phyloP scores from a whole-genome alignment of 1,140 invertebrate genomes.

The Drosophila rhopaloa region DNA sequence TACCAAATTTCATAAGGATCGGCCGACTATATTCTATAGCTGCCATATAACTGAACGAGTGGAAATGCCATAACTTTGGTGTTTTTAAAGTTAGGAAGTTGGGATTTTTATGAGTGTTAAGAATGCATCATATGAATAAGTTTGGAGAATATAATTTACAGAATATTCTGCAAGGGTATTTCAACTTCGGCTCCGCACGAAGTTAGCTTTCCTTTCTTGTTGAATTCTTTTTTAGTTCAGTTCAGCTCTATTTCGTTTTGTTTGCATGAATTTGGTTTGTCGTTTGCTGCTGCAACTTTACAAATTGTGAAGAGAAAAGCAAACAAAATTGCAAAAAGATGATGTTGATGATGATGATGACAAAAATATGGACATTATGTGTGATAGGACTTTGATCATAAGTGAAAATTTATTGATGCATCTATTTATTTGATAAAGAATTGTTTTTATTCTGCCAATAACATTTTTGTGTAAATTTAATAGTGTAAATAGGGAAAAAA shows the following conservation, averaged over 20 bases:
- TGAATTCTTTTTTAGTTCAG: constrained; percentile 8
- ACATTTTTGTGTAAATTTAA: neutral
- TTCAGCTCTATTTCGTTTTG: constrained; percentile 32
- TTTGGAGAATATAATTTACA: too few relatives aligned
- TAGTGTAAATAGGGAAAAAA: neutral
- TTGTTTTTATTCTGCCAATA: neutral
- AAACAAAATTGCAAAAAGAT: constrained; percentile 73
- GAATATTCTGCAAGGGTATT: too few relatives aligned
- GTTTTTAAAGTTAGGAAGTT: too few relatives aligned
- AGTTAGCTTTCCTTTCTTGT: too few relatives aligned
- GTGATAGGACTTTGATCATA: constrained; percentile 6
- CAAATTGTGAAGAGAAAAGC: constrained; percentile 63
- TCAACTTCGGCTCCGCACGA: too few relatives aligned
- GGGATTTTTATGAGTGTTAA: too few relatives aligned
- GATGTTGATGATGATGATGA: constrained; percentile 61
- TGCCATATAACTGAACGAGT: too few relatives aligned
- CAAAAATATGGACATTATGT: constrained; percentile 31
- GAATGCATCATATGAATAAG: too few relatives aligned
- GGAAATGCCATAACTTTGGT: too few relatives aligned
- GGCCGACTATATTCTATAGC: too few relatives aligned
- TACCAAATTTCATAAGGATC: too few relatives aligned
- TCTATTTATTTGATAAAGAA: constrained; percentile 19
- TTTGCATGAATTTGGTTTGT: constrained; percentile 43
- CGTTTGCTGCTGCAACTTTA: constrained; percentile 68
- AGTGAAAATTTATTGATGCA: constrained; percentile 10